phyloP scores from a whole-genome alignment of 2,888 invertebrate species.

The Torymus texanus region DNA sequence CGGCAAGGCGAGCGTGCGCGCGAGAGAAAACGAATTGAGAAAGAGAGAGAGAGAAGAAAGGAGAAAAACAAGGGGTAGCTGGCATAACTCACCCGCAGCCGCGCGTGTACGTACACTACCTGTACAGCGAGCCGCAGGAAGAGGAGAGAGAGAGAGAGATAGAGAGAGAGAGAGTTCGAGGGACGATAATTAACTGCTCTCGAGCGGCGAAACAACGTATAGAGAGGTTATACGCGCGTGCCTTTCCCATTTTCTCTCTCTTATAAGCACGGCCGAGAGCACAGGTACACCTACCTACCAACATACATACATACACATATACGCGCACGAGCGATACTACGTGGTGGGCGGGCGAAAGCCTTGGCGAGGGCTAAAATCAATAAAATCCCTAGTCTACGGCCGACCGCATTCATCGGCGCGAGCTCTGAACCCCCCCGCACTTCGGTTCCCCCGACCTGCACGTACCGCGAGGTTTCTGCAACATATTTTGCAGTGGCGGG shows the following conservation, averaged over 20 bases:
- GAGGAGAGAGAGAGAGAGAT: neutral
- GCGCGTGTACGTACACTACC: neutral
- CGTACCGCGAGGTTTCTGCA: conserved; percentile 66
- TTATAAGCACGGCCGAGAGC: too few species aligned
- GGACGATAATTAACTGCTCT: conserved; percentile 51
- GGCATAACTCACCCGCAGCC: neutral
- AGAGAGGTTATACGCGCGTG: conserved; percentile 13
- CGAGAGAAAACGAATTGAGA: conserved; percentile 26
- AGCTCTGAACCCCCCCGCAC: conserved; percentile 48
- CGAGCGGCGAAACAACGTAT: neutral
- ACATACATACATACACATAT: too few species aligned
- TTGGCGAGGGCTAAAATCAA: conserved; percentile 67
- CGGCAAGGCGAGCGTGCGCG: neutral
- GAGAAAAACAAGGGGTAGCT: neutral
- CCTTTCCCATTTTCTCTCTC: conserved; percentile 24
- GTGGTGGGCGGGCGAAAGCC: neutral
- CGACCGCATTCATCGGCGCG: conserved; percentile 70
- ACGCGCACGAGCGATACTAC: too few species aligned
- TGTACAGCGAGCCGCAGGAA: neutral
- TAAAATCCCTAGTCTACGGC: conserved; percentile 72
- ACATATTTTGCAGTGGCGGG: conserved; percentile 68
- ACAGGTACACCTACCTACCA: too few species aligned
- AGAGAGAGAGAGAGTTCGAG: conserved; percentile 25
- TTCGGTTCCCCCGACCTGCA: neutral
- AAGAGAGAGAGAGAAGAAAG: conserved; percentile 4